Conservation (phyloP, 1,140 invertebrate species). For the Intoshia linei region DNA sequence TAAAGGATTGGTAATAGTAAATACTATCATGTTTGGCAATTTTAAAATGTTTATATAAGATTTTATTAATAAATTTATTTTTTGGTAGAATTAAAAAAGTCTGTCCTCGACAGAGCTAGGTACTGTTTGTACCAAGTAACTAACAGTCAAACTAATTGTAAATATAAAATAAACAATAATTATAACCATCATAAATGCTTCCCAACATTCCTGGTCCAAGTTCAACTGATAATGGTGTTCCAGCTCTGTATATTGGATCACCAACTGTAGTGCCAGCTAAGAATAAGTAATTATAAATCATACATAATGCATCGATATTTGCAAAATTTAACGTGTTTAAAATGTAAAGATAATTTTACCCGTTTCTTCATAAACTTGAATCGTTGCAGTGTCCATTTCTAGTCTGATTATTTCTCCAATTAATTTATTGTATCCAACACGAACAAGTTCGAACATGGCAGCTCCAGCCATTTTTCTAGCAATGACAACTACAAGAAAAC, state of each 20-base stretch:
- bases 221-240: constrained; percentile 85
- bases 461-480: constrained; percentile 94
- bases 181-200: constrained; percentile 70
- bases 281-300: not conserved
- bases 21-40: too few species aligned
- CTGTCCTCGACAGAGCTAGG: too few species aligned
- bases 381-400: constrained; percentile 94
- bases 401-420: constrained; percentile 97
- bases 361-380: constrained; percentile 97
- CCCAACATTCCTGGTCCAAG: constrained; percentile 94
- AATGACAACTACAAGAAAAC: constrained; percentile 48
- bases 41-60: too few species aligned
- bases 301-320: not conserved
- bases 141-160: not conserved
- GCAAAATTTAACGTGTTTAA: not conserved
- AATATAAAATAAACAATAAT: not conserved
- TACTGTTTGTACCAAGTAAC: too few species aligned
- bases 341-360: constrained; percentile 24
- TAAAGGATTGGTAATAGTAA: too few species aligned
- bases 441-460: constrained; percentile 97
- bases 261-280: constrained; percentile 76
- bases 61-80: too few species aligned
- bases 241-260: constrained; percentile 80
- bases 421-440: constrained; percentile 79
- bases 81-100: too few species aligned